A percentile compares a stretch with the other conserved stretches of the same genome.
These are phyloP conservation scores for Sebastes matsubarae DNA, from an alignment of 2,797 vertebrate genomes.

Conservation along the genomic window DNA sequence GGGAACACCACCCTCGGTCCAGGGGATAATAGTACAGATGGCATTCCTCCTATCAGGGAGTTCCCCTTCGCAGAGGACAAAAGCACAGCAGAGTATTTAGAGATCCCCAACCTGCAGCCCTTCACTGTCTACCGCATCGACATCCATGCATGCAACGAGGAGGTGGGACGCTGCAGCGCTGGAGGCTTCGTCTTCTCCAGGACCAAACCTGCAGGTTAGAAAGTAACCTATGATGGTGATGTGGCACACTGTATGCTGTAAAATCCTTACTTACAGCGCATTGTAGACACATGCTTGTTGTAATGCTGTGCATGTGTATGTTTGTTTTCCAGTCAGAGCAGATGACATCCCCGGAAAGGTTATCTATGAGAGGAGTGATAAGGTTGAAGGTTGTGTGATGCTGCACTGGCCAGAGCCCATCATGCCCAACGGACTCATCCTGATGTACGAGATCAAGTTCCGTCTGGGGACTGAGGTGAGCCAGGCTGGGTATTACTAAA, in stretches of 20 bases:
- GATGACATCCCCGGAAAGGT: slow-evolving; percentile 95
- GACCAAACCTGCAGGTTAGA: slow-evolving; percentile 94
- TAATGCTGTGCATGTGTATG: background rate
- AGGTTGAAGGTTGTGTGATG: slow-evolving; percentile 87
- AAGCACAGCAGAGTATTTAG: slow-evolving; percentile 86
- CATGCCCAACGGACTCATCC: slow-evolving; percentile 92
- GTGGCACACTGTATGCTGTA: background rate
- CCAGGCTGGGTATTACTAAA: background rate
- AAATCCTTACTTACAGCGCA: background rate
- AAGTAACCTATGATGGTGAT: background rate
- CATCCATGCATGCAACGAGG: slow-evolving; percentile 96
- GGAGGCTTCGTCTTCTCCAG: slow-evolving; percentile 95
- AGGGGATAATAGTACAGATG: slow-evolving; percentile 85
- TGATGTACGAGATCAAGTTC: slow-evolving; percentile 97
- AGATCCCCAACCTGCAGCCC: slow-evolving; percentile 90
- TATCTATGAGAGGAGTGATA: slow-evolving; percentile 86
- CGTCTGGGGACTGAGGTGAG: slow-evolving; percentile 91
- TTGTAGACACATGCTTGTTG: background rate
- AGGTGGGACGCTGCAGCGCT: slow-evolving; percentile 92
- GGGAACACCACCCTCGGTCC: slow-evolving; percentile 75
- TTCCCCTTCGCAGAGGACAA: slow-evolving; percentile 89
- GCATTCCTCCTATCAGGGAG: slow-evolving; percentile 83
- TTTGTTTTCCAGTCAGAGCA: slow-evolving; percentile 86
- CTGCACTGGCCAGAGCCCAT: slow-evolving; percentile 91
- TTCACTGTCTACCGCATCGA: slow-evolving; percentile 98